Evolutionary conservation across 2,113 vertebrate genomes (phyloP).

Genomic region (Petrocephalus microphthalmus): DNA sequence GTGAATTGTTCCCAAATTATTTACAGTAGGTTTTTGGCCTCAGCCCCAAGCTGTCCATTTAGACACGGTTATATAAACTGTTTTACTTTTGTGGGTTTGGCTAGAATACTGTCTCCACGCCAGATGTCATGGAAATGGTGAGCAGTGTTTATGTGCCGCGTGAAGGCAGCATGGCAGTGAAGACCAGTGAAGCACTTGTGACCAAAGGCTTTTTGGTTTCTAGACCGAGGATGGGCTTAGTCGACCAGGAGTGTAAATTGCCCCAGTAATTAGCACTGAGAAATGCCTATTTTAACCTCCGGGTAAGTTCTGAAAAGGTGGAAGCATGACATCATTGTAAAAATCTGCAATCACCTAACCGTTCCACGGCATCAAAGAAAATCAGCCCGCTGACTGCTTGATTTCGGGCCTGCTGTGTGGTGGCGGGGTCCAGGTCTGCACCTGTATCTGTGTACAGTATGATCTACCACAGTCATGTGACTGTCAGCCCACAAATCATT

Average conservation of each 20-base stretch:
- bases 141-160: neutral
- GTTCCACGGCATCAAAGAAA: neutral
- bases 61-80: conserved; percentile 8
- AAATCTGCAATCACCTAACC: neutral
- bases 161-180: neutral
- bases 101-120: neutral
- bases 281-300: neutral
- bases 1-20: conserved; percentile 13
- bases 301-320: neutral
- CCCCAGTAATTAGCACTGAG: neutral
- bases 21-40: neutral
- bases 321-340: neutral
- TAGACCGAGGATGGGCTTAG: neutral
- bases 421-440: neutral
- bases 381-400: neutral
- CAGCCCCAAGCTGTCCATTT: neutral
- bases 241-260: neutral
- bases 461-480: neutral
- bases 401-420: neutral
- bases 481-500: neutral
- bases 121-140: conserved; percentile 12
- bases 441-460: neutral
- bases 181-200: neutral
- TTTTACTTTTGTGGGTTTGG: conserved; percentile 7
- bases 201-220: neutral